A percentile compares a stretch with the other conserved stretches of the same genome.
Conservation (phyloP, 2,888 invertebrate species). For the Eulithis prunata region DNA sequence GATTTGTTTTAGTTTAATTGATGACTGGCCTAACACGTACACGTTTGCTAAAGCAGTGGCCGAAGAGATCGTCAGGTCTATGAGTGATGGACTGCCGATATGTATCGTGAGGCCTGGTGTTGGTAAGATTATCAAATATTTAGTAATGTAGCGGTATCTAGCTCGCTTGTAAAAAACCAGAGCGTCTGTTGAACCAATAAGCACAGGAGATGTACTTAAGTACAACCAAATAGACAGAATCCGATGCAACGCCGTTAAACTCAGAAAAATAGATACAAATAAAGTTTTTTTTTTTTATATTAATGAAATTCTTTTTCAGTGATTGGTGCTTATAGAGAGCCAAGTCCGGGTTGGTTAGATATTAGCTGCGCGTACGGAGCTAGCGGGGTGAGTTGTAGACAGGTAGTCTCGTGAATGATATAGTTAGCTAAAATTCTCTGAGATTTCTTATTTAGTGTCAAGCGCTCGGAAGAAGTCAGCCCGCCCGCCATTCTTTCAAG, state of each 20-base stretch:
- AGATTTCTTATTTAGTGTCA: no score
- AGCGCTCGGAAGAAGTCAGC: no score
- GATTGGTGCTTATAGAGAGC: constrained; percentile 18
- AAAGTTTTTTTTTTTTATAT: no score
- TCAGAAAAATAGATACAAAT: no score
- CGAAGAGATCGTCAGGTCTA: constrained; percentile 13
- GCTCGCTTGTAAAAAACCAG: no score
- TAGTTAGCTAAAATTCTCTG: no score
- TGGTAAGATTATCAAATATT: constrained; percentile 7
- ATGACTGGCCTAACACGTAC: constrained; percentile 21
- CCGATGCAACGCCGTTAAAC: no score
- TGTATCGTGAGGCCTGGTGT: constrained; percentile 17
- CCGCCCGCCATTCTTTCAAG: no score
- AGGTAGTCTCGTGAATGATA: no score
- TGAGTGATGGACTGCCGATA: constrained; percentile 11
- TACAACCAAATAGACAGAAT: no score
- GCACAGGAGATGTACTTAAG: no score
- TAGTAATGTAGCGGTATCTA: background rate
- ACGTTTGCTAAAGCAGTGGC: constrained; percentile 20
- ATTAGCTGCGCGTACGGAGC: constrained; percentile 19
- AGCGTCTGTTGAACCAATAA: no score
- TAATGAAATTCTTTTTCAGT: constrained; percentile 12
- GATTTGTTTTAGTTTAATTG: constrained; percentile 10
- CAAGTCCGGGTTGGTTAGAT: constrained; percentile 21
- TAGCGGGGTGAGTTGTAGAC: constrained; percentile 12